Conservation (phyloP, 1,140 invertebrate species). For the Diorhabda carinulata region DNA sequence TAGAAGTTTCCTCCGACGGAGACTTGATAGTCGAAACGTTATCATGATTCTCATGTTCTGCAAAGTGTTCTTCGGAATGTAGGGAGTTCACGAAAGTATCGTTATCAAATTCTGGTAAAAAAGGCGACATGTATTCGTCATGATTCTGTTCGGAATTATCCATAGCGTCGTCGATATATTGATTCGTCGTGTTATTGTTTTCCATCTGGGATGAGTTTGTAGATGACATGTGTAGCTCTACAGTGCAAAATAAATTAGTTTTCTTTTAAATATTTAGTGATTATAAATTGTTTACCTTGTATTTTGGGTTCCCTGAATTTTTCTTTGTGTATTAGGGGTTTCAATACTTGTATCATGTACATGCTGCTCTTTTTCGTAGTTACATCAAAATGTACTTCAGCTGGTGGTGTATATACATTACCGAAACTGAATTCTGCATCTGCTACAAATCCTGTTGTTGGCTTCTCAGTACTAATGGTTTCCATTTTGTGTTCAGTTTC, state of each 20-base stretch:
- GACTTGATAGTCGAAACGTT: slow-evolving; percentile 21
- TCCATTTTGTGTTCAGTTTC: slow-evolving; percentile 39
- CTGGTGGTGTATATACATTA: slow-evolving; percentile 15
- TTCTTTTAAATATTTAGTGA: background rate
- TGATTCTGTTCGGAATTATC: slow-evolving; percentile 20
- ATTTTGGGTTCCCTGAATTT: slow-evolving; percentile 10
- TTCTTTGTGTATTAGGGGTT: background rate
- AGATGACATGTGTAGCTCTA: slow-evolving; percentile 9
- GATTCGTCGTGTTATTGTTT: slow-evolving; percentile 14
- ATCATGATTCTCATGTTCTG: slow-evolving; percentile 23
- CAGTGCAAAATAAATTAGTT: background rate
- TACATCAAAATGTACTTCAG: slow-evolving; percentile 11
- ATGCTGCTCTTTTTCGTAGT: background rate
- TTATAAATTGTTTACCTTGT: slow-evolving; percentile 7
- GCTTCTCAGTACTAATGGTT: slow-evolving; percentile 21
- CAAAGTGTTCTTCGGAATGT: slow-evolving; percentile 44
- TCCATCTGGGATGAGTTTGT: slow-evolving; percentile 24
- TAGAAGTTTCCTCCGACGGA: background rate
- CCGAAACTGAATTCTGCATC: slow-evolving; percentile 12
- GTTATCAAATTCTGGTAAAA: slow-evolving; percentile 59
- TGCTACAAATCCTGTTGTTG: background rate
- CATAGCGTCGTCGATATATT: slow-evolving; percentile 24
- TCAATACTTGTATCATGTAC: background rate
- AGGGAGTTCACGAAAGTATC: slow-evolving; percentile 54
- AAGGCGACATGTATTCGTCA: slow-evolving; percentile 57